Evolutionary conservation across 1,140 invertebrate species (phyloP), one percentile per base, ranked within the genome.

Genomic region (Arion vulgaris): DNA sequence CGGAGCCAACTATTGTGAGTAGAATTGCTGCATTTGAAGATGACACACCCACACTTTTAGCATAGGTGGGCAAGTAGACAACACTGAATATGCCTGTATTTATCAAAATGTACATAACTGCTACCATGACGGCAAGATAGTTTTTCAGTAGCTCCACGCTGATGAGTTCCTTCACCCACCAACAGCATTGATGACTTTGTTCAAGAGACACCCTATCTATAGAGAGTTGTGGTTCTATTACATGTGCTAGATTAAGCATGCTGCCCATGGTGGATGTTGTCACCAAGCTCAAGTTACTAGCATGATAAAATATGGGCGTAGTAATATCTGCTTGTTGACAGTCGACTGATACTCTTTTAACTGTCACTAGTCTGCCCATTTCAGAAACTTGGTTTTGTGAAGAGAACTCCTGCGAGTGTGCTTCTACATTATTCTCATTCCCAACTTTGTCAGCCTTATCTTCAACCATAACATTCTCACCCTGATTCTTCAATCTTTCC

Each of bases 41-140:
- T 4, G 51, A 36, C 1, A 78, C 39, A n/a, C 76, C 76, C 53
- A 66, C 51, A 26, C 36, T 11, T 15, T n/a, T 36, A n/a, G 76
- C 76, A 28, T 62, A 66, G 23, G 76, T 66, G 26, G 76, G 76
- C n/a, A 78, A 19, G 34, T 78, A 78, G 2, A 78, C 53, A 34
- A 66, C 4, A 34, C 41, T 38, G 34, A 66, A 49, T 36, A 5
- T 28, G 19, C 53, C 28, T 7, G 34, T 32, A 23, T 66, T 78
- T 0, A n/a, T 19, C 1, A 34, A 45, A 38, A 34, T 62, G 32
- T 78, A 78, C 13, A 26, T 78, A 2, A 36, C 17, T 17, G 45
- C 7, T 36, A 62, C 7, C 32, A 78, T 36, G 1, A 78, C 38
- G n/a, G n/a, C 17, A 4, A 78, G 36, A 32, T 66, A 78, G 57